Base-by-base conservation (phyloP, 2,888 invertebrate genomes). In the Tetragonisca angustula region DNA sequence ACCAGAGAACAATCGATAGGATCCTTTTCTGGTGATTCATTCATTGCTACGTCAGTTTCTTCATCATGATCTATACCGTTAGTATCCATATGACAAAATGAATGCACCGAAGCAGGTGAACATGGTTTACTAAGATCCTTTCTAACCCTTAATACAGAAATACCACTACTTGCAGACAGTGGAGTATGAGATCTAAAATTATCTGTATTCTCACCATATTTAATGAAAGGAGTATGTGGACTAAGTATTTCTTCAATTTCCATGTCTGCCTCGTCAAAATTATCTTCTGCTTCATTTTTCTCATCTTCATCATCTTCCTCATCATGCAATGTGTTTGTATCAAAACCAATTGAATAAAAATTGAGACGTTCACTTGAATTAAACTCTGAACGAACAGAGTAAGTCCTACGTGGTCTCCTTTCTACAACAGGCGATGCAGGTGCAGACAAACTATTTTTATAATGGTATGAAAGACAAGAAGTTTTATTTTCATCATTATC, bases 101-200 rank as follows among this genome's bases (percentile, higher is more conserved):
- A 92, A 52, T 90, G 91, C 0, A 90, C 81, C 2, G 93, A 93
- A 13, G 87, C 84, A 4, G 93, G 92, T 2, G 94, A 93, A 70
- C 94, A 94, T 5, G 95, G 94, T 90, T 95, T 95, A 88, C 94
- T 94, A 36, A 95, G 91, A 81, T 94, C 94, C 2, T 91, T 91
- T 32, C 92, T 86, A 4, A 92, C 91, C 78, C 92, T 92, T 24
- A 94, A 79, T 32, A 90, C 91, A 65, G 93, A 93, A 43, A 92
- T 92, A 49, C 93, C 92, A 70, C 93, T 93, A 15, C 92, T 88
- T 11, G 86, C 88, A n/a, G 93, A 94, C 50, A 92, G 76, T 4
- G 93, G 91, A 2, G 93, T 93, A 54, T 91, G 92, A 0, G 93
- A 92, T 62, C 91, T 88, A 56, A 85, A 79, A 43, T 88, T 82